Percentiles rank a stretch among this genome's conserved stretches.
phyloP scores from a whole-genome alignment of 2,888 invertebrate genomes.

The Cosmia trapezina region DNA sequence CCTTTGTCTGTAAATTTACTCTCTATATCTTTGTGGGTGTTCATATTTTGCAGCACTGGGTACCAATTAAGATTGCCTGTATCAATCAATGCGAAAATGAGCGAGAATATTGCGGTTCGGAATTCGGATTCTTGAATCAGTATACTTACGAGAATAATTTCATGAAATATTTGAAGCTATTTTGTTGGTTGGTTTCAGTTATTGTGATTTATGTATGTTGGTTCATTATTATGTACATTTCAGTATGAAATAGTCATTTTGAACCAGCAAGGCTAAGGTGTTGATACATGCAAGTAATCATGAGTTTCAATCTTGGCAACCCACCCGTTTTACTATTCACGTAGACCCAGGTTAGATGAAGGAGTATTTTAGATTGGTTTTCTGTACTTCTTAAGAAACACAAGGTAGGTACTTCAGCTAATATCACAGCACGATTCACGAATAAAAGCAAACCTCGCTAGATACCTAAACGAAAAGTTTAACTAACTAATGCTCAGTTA shows the following conservation, averaged over 20 bases:
- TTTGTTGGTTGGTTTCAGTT: no score
- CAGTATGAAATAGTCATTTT: not conserved
- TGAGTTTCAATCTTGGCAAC: not conserved
- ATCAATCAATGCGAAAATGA: constrained; percentile 44
- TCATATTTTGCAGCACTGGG: constrained; percentile 48
- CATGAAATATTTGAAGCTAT: no score
- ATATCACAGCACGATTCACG: not conserved
- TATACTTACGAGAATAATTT: not conserved
- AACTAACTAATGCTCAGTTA: not conserved
- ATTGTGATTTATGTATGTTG: not conserved
- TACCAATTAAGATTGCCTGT: constrained; percentile 43
- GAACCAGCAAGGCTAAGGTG: not conserved
- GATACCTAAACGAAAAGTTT: not conserved
- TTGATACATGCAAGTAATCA: not conserved
- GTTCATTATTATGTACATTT: not conserved
- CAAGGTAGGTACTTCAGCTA: not conserved
- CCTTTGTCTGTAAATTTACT: constrained; percentile 72
- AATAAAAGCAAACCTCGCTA: not conserved
- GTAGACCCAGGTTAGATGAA: not conserved
- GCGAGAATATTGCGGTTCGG: constrained; percentile 20
- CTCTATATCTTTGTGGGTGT: constrained; percentile 50
- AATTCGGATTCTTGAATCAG: not conserved
- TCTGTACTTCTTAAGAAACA: no score
- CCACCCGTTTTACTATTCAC: not conserved
- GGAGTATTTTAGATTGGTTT: not conserved